phyloP scores from a whole-genome alignment of 2,888 invertebrate genomes.

The Agapostemon virescens region DNA sequence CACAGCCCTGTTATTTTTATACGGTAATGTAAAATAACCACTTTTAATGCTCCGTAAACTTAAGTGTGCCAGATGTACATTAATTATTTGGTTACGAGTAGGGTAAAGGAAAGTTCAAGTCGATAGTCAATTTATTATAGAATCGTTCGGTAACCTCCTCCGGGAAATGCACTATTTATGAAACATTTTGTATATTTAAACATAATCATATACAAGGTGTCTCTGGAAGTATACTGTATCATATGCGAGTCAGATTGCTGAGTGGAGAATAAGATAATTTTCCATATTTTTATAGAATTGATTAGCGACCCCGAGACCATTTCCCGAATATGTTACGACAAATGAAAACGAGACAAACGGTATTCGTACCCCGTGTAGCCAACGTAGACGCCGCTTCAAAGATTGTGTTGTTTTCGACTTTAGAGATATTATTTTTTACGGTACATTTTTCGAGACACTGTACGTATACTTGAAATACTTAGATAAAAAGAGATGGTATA shows the following conservation, averaged over 20 bases:
- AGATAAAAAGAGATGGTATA: slow-evolving; percentile 47
- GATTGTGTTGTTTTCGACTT: slow-evolving; percentile 24
- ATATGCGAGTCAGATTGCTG: not conserved
- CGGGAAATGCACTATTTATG: slow-evolving; percentile 46
- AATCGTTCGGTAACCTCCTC: slow-evolving; percentile 2
- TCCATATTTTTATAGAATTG: slow-evolving; percentile 49
- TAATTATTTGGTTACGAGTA: too few relatives aligned
- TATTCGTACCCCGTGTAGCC: not conserved
- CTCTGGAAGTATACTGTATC: slow-evolving; percentile 38
- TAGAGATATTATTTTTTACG: slow-evolving; percentile 14
- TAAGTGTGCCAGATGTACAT: not conserved
- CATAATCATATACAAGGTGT: slow-evolving; percentile 34
- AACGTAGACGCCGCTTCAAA: slow-evolving; percentile 18
- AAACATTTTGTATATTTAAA: slow-evolving; percentile 42
- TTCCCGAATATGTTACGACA: slow-evolving; percentile 25
- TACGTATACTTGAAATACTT: slow-evolving; percentile 34
- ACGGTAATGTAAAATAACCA: too few relatives aligned
- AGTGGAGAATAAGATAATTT: slow-evolving; percentile 40
- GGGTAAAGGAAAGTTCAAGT: too few relatives aligned
- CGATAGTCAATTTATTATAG: slow-evolving; percentile 22
- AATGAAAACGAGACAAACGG: too few relatives aligned
- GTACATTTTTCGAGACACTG: slow-evolving; percentile 31
- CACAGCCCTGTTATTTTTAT: too few relatives aligned
- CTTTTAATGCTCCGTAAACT: too few relatives aligned
- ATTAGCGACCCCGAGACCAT: slow-evolving; percentile 31